phyloP scores from a whole-genome alignment of 1,140 invertebrate species.

The Akabosia matsudoensis region DNA sequence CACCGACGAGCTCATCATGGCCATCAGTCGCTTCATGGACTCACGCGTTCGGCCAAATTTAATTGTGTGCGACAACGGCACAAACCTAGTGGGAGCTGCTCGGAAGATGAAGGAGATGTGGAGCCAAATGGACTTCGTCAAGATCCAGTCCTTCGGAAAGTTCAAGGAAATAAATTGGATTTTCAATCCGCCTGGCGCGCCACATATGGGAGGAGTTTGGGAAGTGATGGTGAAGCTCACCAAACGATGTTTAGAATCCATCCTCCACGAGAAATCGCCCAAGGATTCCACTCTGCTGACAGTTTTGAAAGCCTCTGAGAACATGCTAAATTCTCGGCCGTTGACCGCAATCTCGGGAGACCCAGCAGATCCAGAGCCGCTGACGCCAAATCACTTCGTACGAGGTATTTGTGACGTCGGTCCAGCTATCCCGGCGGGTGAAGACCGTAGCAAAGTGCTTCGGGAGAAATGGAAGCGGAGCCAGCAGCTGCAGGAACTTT shows the following conservation, averaged over 20 bases:
- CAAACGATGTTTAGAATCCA: neutral
- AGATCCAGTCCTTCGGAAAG: neutral
- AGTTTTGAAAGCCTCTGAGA: neutral
- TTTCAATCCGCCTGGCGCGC: neutral
- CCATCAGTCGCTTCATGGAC: conserved; percentile 14
- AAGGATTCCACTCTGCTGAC: neutral
- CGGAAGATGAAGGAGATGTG: neutral
- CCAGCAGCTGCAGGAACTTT: conserved; percentile 26
- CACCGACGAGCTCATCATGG: conserved; percentile 47
- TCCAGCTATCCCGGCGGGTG: neutral
- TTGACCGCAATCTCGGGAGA: too few species aligned
- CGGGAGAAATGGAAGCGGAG: conserved; percentile 18
- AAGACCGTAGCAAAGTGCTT: too few species aligned
- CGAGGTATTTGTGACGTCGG: neutral
- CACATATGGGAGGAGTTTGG: neutral
- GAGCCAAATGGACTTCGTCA: neutral
- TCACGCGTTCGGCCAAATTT: neutral
- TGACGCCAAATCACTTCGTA: neutral
- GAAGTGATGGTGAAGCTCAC: neutral
- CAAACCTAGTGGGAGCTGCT: neutral
- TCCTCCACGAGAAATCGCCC: neutral
- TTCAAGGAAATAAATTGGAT: neutral
- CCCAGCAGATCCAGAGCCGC: neutral
- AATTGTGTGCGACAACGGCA: neutral
- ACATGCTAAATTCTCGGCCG: too few species aligned